Evolutionary conservation across 2,888 invertebrate species (phyloP).

Genomic region (Stenolophus ochropezus): DNA sequence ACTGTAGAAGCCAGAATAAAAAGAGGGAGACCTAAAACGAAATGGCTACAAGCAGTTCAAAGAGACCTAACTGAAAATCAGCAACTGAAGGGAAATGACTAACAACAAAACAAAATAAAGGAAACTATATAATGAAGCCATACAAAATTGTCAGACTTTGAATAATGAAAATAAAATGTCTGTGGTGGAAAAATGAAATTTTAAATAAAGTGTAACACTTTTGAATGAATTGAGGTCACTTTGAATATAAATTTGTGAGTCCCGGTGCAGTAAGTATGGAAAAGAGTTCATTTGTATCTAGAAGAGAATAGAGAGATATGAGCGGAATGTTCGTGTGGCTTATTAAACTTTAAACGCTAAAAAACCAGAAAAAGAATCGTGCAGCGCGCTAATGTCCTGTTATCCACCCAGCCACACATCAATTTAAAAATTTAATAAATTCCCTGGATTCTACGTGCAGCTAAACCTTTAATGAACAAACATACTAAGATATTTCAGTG

Average conservation of each 20-base stretch:
- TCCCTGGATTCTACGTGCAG: conserved; percentile 39
- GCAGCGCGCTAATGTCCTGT: conserved; percentile 33
- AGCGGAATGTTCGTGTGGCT: background rate
- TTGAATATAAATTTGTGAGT: background rate
- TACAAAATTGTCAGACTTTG: no score
- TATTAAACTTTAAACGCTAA: conserved; percentile 29
- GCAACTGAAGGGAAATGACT: no score
- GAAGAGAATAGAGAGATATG: conserved; percentile 19
- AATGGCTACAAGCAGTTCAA: no score
- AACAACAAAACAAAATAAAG: no score
- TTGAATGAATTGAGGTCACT: background rate
- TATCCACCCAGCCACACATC: conserved; percentile 51
- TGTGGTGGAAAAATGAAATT: background rate
- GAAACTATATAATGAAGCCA: no score
- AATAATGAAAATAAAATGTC: background rate
- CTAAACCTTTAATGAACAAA: conserved; percentile 52
- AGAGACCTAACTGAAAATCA: no score
- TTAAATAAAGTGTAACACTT: background rate
- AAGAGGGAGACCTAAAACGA: no score
- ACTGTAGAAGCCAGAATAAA: no score
- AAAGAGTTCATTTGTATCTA: conserved; percentile 23
- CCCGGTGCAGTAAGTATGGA: background rate
- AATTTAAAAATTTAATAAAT: conserved; percentile 58
- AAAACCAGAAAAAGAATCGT: conserved; percentile 17
- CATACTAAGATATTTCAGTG: conserved; percentile 36